Percentiles rank a stretch among this genome's conserved stretches.
These are phyloP conservation scores for Lophotis ruficrista DNA, from an alignment of 2,113 vertebrate species.

Conservation along the genomic window DNA sequence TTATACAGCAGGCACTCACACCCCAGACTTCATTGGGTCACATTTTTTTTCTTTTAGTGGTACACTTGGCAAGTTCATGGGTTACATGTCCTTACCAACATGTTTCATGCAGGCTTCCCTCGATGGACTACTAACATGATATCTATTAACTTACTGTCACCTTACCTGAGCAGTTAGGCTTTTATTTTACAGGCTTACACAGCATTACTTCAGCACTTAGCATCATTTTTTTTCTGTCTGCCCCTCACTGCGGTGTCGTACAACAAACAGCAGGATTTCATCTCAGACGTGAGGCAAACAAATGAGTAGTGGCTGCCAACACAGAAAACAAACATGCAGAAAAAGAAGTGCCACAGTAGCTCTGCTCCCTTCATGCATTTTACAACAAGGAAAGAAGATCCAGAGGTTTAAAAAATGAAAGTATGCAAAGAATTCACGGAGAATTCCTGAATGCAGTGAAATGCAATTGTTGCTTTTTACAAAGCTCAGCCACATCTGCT, in stretches of 20 bases:
- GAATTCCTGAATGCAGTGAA: background rate
- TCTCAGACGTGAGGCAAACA: background rate
- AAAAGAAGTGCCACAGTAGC: background rate
- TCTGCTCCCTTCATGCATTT: background rate
- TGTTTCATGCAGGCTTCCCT: background rate
- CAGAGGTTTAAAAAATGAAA: background rate
- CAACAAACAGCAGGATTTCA: background rate
- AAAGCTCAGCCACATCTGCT: background rate
- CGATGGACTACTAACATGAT: accelerated
- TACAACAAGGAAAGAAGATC: background rate
- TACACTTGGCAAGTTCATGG: background rate
- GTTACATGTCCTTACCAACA: background rate
- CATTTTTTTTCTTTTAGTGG: background rate
- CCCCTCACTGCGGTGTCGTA: background rate
- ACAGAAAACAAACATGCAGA: background rate
- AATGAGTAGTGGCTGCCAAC: background rate
- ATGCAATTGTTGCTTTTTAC: background rate
- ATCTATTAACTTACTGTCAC: background rate
- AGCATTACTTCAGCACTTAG: background rate
- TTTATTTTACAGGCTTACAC: background rate
- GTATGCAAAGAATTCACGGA: background rate
- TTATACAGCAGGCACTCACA: background rate
- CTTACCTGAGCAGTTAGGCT: background rate
- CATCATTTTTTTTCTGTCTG: background rate
- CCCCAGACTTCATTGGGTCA: background rate